Conservation (phyloP, 2,888 invertebrate genomes). For the Pediacus dermestoides region DNA sequence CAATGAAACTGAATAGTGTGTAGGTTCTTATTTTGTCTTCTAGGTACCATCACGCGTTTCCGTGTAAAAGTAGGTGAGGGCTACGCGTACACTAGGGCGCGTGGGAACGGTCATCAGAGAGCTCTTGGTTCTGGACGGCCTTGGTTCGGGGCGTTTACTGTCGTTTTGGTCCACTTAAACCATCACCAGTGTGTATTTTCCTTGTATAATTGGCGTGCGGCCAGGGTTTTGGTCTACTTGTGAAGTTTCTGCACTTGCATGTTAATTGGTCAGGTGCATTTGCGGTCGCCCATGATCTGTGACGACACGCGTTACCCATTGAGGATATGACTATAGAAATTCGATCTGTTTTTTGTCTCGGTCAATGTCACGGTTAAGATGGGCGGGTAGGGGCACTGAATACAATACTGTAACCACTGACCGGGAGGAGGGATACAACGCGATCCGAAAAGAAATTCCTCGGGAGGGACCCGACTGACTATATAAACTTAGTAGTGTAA, state of each 20-base stretch:
- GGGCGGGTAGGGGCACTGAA: conserved; percentile 22
- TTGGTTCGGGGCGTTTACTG: conserved; percentile 32
- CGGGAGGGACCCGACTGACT: conserved; percentile 40
- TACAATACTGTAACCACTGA: conserved; percentile 22
- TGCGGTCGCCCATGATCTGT: conserved; percentile 24
- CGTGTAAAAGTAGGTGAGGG: conserved; percentile 26
- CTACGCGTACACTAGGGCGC: conserved; percentile 12
- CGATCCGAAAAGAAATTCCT: conserved; percentile 39
- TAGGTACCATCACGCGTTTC: conserved; percentile 9
- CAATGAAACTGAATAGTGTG: conserved; percentile 2
- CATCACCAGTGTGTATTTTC: too few relatives aligned
- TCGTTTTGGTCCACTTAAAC: conserved; percentile 21
- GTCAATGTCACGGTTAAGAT: conserved; percentile 35
- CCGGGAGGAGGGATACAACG: conserved; percentile 14
- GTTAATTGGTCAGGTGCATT: conserved; percentile 31
- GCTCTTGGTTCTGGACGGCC: conserved; percentile 24
- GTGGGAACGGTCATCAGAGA: conserved; percentile 5
- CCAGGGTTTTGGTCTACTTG: conserved; percentile 44
- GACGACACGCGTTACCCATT: conserved; percentile 34
- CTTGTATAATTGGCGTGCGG: conserved; percentile 30
- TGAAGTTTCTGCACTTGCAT: conserved; percentile 32
- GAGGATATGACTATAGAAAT: conserved; percentile 37
- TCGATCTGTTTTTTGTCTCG: conserved; percentile 43
- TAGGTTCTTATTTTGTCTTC: too few relatives aligned
- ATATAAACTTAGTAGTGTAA: conserved; percentile 47